A percentile compares a stretch with the other conserved stretches of the same genome.
phyloP scores from a whole-genome alignment of 2,888 invertebrate genomes.

The Neria commutata region DNA sequence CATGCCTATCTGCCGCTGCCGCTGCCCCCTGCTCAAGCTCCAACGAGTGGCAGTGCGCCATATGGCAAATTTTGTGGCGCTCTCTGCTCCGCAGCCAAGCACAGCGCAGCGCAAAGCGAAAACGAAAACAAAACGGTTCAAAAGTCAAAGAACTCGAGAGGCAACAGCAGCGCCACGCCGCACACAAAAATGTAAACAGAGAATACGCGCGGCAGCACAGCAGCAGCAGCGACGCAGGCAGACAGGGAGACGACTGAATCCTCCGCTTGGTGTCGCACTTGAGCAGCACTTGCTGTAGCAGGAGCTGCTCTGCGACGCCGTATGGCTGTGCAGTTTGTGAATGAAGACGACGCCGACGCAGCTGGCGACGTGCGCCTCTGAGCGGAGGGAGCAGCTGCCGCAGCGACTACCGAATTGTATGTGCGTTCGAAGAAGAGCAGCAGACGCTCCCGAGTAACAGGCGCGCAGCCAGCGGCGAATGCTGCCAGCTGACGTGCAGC shows the following conservation, averaged over 20 bases:
- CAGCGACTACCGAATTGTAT: neutral
- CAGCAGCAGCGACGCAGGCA: conserved; percentile 23
- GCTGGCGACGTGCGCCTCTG: conserved; percentile 2
- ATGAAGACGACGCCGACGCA: too few relatives aligned
- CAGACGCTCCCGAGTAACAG: conserved; percentile 49
- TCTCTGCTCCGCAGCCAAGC: too few relatives aligned
- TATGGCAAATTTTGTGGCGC: too few relatives aligned
- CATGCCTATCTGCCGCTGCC: too few relatives aligned
- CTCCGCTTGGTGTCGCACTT: neutral
- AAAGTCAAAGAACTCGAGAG: conserved; percentile 51
- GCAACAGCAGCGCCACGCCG: conserved; percentile 5
- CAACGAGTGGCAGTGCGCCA: too few relatives aligned
- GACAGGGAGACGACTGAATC: too few relatives aligned
- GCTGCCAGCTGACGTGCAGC: neutral
- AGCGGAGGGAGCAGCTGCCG: conserved; percentile 22
- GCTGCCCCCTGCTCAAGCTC: too few relatives aligned
- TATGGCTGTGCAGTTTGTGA: too few relatives aligned
- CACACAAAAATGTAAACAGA: conserved; percentile 43
- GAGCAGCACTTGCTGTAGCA: neutral
- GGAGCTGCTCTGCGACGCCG: too few relatives aligned
- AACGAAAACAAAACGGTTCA: conserved; percentile 20
- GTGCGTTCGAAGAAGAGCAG: conserved; percentile 26
- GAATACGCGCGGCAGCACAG: conserved; percentile 12
- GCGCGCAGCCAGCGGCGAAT: conserved; percentile 37
- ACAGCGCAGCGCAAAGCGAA: conserved; percentile 21